phyloP scores from a whole-genome alignment of 2,888 invertebrate genomes.

The Chaitophorus viminalis region DNA sequence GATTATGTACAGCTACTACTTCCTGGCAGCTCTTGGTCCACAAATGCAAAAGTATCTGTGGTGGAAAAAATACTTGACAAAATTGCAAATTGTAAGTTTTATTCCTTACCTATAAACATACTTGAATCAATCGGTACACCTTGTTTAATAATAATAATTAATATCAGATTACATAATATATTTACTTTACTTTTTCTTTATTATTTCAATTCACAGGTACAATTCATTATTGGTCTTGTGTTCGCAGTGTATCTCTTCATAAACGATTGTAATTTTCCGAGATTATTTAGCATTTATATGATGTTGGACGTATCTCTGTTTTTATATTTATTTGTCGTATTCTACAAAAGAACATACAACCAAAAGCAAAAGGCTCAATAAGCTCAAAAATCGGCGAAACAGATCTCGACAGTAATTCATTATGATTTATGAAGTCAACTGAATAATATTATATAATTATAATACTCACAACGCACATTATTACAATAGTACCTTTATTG shows the following conservation, averaged over 20 bases:
- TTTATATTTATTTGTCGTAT: constrained; percentile 72
- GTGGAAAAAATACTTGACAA: constrained; percentile 71
- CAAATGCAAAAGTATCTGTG: constrained; percentile 70
- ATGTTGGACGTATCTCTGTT: constrained; percentile 71
- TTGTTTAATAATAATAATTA: no score
- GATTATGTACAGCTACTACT: constrained; percentile 70
- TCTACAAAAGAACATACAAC: constrained; percentile 72
- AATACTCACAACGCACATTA: not conserved
- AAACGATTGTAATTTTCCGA: constrained; percentile 71
- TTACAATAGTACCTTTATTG: not conserved
- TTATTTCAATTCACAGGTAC: constrained; percentile 70
- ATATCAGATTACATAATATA: no score
- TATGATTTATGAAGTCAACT: not conserved
- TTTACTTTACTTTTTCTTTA: not conserved
- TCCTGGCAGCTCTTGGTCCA: constrained; percentile 70
- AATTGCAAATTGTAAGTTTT: constrained; percentile 68
- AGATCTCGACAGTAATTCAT: not conserved
- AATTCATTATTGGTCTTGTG: constrained; percentile 75
- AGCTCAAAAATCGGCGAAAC: not conserved
- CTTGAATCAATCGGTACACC: no score
- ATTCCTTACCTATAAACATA: no score
- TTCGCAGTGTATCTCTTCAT: constrained; percentile 72
- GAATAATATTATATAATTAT: not conserved
- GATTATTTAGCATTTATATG: constrained; percentile 72
- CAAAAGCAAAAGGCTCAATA: constrained; percentile 65